Percentiles rank a stretch among this genome's conserved stretches.
Evolutionary conservation across 2,888 invertebrate genomes (phyloP).

Genomic region (Brachylomia viminalis): DNA sequence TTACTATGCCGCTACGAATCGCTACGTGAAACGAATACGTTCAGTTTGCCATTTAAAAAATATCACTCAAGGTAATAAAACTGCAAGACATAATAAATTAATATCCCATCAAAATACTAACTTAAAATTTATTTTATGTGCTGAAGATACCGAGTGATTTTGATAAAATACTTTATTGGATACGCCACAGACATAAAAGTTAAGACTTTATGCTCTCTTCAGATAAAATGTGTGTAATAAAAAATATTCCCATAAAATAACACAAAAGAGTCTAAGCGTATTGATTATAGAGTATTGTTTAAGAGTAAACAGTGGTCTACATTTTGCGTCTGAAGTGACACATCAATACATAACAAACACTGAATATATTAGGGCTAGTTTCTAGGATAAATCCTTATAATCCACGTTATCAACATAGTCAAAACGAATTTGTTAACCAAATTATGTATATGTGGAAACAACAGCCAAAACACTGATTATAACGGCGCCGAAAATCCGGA

Average conservation of each 20-base stretch:
- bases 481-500: slow-evolving; percentile 24
- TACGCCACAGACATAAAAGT: slow-evolving; percentile 51
- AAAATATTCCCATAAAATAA: slow-evolving; percentile 48
- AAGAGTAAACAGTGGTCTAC: slow-evolving; percentile 3
- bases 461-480: slow-evolving; percentile 15
- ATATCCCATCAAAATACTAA: slow-evolving; percentile 26
- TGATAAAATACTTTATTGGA: slow-evolving; percentile 52
- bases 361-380: slow-evolving; percentile 15
- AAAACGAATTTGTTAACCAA: slow-evolving; percentile 48
- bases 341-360: slow-evolving; percentile 20
- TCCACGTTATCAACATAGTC: slow-evolving; percentile 13
- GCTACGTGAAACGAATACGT: slow-evolving; percentile 44
- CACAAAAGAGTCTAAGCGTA: slow-evolving; percentile 30
- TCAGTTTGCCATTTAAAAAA: slow-evolving; percentile 14
- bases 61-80: slow-evolving; percentile 5
- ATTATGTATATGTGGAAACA: slow-evolving; percentile 12
- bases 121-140: slow-evolving; percentile 42
- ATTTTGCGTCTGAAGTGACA: slow-evolving; percentile 22
- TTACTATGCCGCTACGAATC: slow-evolving; percentile 48
- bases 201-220: slow-evolving; percentile 42
- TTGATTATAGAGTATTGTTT: slow-evolving; percentile 9
- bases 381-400: neutral
- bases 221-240: slow-evolving; percentile 52
- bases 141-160: slow-evolving; percentile 41
- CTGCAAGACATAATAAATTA: slow-evolving; percentile 19